Evolutionary conservation across 1,140 invertebrate species (phyloP), one percentile per base, ranked within the genome.

Genomic region (Ceratitis capitata): DNA sequence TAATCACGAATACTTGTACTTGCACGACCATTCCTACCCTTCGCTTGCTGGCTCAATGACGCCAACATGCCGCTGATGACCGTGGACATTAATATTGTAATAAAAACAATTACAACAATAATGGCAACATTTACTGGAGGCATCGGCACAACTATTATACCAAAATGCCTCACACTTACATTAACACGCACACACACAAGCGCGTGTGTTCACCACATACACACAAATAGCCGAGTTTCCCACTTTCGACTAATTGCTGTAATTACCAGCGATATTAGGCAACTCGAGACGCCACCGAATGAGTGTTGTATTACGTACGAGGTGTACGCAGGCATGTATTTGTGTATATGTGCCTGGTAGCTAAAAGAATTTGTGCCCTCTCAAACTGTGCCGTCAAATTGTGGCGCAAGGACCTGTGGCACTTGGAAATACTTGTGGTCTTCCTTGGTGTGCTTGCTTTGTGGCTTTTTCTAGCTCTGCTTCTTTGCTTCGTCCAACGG

Each of bases 131-230:
- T 69, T 39, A 69, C 32, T 39, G 61, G n/a, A 39, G 61, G 61
- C 61, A 69, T 69, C 61, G n/a, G 61, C 61, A 69, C 61, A 69
- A 69, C 61, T 69, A 69, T 69, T 69, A 69, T 19, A 1, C 29
- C 61, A 69, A 47, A 39, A 64, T 84, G 83, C 83, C 32, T n/a
- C 0, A 88, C 87, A 88, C 86, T 82, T 87, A 85, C 85, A 88
- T 78, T 61, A 78, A 56, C 84, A 69, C 53, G 84, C 85, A 86
- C 78, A 86, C 85, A 86, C 47, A 85, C 82, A 69, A 29, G 83
- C n/a, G 14, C 47, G 3, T 39, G 39, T 83, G 78, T 86, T 82
- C 84, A 86, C 87, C 5, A 5, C 12, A 47, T 47, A 47, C 23
- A 23, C 23, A 6, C n/a, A n/a, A 56, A 23, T 23, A 23, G 19